phyloP scores from a whole-genome alignment of 2,113 vertebrate genomes.

The Hippocampus abdominalis region DNA sequence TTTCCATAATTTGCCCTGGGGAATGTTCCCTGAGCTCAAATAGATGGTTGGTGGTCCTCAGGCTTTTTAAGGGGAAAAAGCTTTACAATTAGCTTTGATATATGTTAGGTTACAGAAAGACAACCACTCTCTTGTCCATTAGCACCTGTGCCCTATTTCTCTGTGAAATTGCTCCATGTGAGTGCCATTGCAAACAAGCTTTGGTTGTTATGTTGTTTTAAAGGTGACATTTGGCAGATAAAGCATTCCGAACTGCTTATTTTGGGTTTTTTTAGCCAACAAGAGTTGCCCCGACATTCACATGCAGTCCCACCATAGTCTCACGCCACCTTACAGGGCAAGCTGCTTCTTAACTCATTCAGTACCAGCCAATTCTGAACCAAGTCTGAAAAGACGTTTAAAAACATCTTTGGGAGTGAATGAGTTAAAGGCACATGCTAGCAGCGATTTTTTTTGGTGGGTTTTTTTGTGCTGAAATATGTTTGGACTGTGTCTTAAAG shows the following conservation, averaged over 20 bases:
- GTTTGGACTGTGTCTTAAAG: too few species aligned
- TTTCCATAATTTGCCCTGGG: slow-evolving; percentile 34
- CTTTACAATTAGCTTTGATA: slow-evolving; percentile 52
- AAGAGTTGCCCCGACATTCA: too few species aligned
- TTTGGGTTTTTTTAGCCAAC: too few species aligned
- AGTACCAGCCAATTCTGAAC: too few species aligned
- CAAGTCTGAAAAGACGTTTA: too few species aligned
- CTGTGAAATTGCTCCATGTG: slow-evolving; percentile 57
- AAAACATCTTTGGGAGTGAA: too few species aligned
- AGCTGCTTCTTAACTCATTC: too few species aligned
- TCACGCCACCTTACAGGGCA: too few species aligned
- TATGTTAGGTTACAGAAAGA: slow-evolving; percentile 37
- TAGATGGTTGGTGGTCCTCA: slow-evolving; percentile 15
- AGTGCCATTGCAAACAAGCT: slow-evolving; percentile 42
- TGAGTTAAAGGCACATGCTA: too few species aligned
- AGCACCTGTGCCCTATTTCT: slow-evolving; percentile 44
- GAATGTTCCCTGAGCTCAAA: slow-evolving; percentile 32
- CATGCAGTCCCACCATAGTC: too few species aligned
- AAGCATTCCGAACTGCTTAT: not conserved
- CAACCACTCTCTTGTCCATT: slow-evolving; percentile 48
- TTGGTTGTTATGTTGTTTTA: slow-evolving; percentile 27
- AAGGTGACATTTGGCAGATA: not conserved
- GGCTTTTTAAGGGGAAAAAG: slow-evolving; percentile 23
- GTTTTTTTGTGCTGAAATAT: too few species aligned
- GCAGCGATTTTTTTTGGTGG: too few species aligned